Conservation (phyloP, 2,797 vertebrate genomes). For the Dermochelys coriacea region DNA sequence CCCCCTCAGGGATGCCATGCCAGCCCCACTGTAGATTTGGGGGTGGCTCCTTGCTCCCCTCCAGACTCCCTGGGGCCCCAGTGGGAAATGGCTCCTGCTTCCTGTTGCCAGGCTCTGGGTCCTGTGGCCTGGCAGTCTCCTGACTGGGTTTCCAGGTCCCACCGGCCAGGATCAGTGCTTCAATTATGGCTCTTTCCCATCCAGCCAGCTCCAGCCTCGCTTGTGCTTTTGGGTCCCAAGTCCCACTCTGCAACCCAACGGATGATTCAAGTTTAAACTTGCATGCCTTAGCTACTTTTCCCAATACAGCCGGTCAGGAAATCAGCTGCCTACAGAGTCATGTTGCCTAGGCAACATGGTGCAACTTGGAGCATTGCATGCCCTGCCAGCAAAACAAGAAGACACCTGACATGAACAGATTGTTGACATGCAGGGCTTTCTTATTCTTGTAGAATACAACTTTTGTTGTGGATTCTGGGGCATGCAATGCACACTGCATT, state of each 20-base stretch:
- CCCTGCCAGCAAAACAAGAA: background rate
- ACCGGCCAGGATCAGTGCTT: background rate
- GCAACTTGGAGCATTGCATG: background rate
- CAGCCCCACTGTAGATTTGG: background rate
- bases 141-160: background rate
- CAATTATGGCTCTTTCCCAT: background rate
- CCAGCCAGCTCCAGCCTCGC: background rate
- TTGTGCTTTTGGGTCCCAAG: background rate
- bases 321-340: background rate
- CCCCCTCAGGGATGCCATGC: background rate
- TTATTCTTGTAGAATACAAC: background rate
- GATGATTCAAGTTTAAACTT: background rate
- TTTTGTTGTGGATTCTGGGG: background rate
- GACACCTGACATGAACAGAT: background rate
- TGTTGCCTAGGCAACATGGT: background rate
- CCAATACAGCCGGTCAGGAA: background rate
- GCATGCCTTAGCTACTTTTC: background rate
- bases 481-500: background rate
- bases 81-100: background rate
- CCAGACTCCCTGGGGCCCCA: too few species aligned
- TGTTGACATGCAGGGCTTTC: background rate
- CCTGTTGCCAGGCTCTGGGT: background rate
- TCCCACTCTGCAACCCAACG: background rate
- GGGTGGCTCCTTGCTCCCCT: background rate
- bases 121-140: background rate